Base-by-base conservation (phyloP, 1,140 invertebrate genomes). In the Dysdera silvatica region DNA sequence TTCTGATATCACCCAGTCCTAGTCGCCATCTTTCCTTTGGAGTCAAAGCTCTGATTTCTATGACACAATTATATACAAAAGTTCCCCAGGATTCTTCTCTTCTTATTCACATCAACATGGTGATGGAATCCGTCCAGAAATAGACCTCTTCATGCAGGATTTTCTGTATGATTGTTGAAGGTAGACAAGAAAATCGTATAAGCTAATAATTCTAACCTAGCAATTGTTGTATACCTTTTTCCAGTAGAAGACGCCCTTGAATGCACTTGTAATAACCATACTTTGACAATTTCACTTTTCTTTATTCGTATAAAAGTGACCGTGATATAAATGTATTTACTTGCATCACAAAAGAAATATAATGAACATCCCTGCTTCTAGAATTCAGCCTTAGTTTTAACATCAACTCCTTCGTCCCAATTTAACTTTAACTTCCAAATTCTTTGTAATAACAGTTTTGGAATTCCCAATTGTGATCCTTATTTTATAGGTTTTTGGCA, bases 211-310 rank as follows among this genome's bases (percentile, higher is more conserved):
- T n/a, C 37, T 35, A 52, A 6, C 41, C 45, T 58, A 20, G 51
- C 16, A 4, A 53, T 65, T 45, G 31, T 53, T 10, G 32, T 63
- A 18, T 52, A 31, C 24, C 51, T 37, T 43, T 58, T 65, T 18
- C 64, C 23, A 28, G n/a, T 33, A 55, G 32, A 18, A n/a, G 48
- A 28, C 32, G 40, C 18, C 60, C 68, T 59, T 33, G 41, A 37
- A 35, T 40, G 43, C 49, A 52, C 59, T 61, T 52, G 1, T 48
- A 61, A 28, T 57, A 62, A 24, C n/a, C 32, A 58, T 55, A 43
- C 63, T 62, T 43, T 66, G 54, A 59, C 49, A 43, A 16, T 37
- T 37, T 28, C 56, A 28, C 18, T 29, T 33, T n/a, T 59, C 52
- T 60, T 18, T 26, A 51, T 40, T 45, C 24, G 29, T 35, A 68